Base-by-base conservation (phyloP, 2,797 vertebrate species). In the Peromyscus nudipes region DNA sequence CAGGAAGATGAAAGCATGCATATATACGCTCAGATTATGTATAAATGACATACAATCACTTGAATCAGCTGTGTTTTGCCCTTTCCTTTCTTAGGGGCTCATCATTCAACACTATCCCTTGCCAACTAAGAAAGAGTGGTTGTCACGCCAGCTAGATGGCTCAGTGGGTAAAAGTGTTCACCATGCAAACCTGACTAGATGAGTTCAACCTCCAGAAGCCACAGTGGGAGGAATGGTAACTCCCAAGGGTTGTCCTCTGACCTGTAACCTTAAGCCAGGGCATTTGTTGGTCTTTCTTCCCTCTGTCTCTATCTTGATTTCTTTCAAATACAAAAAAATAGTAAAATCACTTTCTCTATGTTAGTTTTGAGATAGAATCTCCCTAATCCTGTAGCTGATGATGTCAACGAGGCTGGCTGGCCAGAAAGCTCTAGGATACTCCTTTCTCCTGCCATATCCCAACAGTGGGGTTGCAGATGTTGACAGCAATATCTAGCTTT, bases 41-140 rank as follows among this genome's bases (percentile, higher is more conserved):
- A 96, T 91, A 95, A 97, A 83, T 92, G 85, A 86, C 95, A 96
- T 49, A 94, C 92, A 96, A 92, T 92, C 60, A 95, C 79, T 96
- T 85, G 25, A 95, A 85, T 75, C 77, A 34, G 64, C 57, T 89
- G 17, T 60, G 40, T 83, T 91, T 92, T 86, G 64, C 40, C 57
- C 43, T 95, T 94, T 91, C 37, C 43, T 88, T 71, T 62, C 73
- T 76, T 31, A 31, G 79, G 1, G 67, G 79, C 87, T 92, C 67
- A 91, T 25, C 93, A 83, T 80, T 93, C 57, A 85, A 85, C 34
- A 52, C 4, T n/a, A 11, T 86, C 27, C n/a, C 6, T 7, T 81
- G 12, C 14, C 21, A 80, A 52, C 83, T 49, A n/a, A 92, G 96
- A 91, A 87, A 29, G 21, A 60, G 55, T 37, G 23, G 3, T 40